Conservation (phyloP, 2,113 vertebrate genomes). For the Neopipo cinnamomea region DNA sequence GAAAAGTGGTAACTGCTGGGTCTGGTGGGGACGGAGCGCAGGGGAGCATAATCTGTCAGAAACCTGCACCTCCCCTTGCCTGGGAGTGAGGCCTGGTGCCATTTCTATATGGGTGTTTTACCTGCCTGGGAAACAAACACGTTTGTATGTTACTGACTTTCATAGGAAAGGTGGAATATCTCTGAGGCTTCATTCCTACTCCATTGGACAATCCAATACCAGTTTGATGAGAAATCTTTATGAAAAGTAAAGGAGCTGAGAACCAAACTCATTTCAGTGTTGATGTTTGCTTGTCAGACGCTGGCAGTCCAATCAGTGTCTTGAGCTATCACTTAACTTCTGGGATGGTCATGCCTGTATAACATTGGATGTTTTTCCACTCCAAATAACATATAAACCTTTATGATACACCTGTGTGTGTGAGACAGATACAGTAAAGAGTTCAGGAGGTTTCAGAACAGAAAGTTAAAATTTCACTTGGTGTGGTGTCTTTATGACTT, state of each 20-base stretch:
- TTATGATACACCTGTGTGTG: not conserved
- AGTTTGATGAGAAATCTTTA: not conserved
- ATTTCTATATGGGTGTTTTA: accelerated
- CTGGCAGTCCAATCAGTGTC: not conserved
- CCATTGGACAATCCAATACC: accelerated
- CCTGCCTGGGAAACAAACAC: not conserved
- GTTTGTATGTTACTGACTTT: accelerated
- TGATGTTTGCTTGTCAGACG: not conserved
- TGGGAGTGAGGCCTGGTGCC: not conserved
- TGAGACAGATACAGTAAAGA: not conserved
- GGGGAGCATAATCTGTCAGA: not conserved
- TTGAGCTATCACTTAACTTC: not conserved
- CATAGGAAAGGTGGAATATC: not conserved
- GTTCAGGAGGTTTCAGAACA: not conserved
- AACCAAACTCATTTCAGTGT: not conserved
- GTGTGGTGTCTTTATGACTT: not conserved
- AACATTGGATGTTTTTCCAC: not conserved
- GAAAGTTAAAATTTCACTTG: not conserved
- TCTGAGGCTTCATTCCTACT: not conserved
- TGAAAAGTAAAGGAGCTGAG: not conserved
- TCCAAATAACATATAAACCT: not conserved
- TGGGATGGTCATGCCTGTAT: not conserved
- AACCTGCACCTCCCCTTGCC: accelerated
- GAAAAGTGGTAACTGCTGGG: not conserved
- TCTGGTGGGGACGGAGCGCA: accelerated